Conservation (phyloP, 2,888 invertebrate genomes). For the Drosophila falleni region DNA sequence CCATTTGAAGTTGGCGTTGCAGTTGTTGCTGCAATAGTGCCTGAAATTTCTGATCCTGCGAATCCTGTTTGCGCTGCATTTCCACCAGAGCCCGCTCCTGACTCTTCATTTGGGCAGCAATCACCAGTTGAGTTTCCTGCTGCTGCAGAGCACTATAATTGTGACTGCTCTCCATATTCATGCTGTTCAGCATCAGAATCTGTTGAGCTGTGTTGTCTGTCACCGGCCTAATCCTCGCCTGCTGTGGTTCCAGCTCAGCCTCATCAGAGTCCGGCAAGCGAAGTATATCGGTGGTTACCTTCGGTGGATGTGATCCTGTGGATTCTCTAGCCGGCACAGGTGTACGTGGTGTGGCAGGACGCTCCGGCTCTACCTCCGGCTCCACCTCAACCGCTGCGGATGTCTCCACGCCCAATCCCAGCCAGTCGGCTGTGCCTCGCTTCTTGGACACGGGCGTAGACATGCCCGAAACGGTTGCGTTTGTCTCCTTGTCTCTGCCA, state of each 20-base stretch:
- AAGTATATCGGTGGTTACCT: slow-evolving; percentile 48
- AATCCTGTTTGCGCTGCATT: slow-evolving; percentile 84
- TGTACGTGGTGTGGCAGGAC: slow-evolving; percentile 42
- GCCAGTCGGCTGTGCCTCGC: slow-evolving; percentile 83
- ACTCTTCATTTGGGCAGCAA: slow-evolving; percentile 84
- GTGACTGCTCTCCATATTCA: slow-evolving; percentile 81
- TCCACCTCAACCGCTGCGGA: slow-evolving; percentile 30
- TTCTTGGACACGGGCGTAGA: slow-evolving; percentile 78
- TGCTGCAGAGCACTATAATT: slow-evolving; percentile 81
- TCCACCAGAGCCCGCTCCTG: slow-evolving; percentile 83
- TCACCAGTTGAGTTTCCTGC: slow-evolving; percentile 83
- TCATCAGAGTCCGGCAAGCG: slow-evolving; percentile 53
- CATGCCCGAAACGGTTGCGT: slow-evolving; percentile 58
- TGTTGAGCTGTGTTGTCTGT: slow-evolving; percentile 61
- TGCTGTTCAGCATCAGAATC: slow-evolving; percentile 75
- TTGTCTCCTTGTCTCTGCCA: slow-evolving; percentile 66
- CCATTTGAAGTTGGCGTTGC: slow-evolving; percentile 83
- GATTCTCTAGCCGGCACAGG: slow-evolving; percentile 24
- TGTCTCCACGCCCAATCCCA: slow-evolving; percentile 78
- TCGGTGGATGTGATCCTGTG: slow-evolving; percentile 19
- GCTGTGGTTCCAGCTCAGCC: slow-evolving; percentile 21
- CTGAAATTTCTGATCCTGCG: slow-evolving; percentile 84
- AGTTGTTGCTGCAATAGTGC: slow-evolving; percentile 83
- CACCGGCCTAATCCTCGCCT: background rate
- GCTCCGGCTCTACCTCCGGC: slow-evolving; percentile 4